Conservation (phyloP, 2,797 vertebrate genomes). For the Lemur catta region DNA sequence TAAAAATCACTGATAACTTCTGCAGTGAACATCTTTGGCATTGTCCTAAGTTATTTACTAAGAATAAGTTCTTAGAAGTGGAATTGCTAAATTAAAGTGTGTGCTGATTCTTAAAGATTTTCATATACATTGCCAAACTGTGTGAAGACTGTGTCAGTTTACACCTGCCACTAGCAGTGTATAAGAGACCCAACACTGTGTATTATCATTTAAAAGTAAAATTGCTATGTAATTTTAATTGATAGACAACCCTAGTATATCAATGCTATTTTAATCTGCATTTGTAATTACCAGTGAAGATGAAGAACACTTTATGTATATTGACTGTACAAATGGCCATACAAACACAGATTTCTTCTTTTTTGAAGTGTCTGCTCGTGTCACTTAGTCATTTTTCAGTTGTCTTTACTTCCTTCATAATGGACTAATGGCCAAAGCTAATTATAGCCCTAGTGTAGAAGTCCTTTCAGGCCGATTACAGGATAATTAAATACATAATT, state of each 20-base stretch:
- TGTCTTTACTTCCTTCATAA: neutral
- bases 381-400: neutral
- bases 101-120: neutral
- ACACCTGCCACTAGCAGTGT: neutral
- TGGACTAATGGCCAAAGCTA: neutral
- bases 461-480: neutral
- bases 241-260: neutral
- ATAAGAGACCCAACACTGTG: neutral
- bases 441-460: neutral
- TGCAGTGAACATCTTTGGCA: neutral
- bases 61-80: constrained; percentile 2
- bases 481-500: neutral
- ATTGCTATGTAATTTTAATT: neutral
- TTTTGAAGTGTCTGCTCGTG: neutral
- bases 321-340: neutral
- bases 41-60: constrained; percentile 21
- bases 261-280: neutral
- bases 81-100: neutral
- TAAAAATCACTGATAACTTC: neutral
- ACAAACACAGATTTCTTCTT: neutral
- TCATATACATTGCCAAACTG: neutral
- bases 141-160: neutral
- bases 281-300: constrained; percentile 31
- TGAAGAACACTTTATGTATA: neutral
- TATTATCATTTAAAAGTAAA: constrained; percentile 36